Evolutionary conservation across 2,113 vertebrate genomes (phyloP), one percentile per base, ranked within the genome.

Genomic region (Ranitomeya variabilis): DNA sequence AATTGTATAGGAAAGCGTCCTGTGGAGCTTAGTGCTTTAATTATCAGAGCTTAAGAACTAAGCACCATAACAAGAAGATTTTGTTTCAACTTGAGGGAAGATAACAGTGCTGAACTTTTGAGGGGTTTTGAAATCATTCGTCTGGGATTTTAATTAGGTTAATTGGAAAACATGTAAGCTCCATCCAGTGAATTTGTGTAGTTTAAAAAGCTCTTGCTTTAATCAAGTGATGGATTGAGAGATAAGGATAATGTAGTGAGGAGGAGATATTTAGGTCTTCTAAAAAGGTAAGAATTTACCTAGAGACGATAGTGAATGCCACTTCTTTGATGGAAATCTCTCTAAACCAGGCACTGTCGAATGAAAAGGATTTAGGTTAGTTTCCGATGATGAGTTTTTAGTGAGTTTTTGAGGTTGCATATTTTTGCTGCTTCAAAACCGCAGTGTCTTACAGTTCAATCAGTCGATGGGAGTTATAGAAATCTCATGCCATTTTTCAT

Each of bases 21-120:
- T 84, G 55, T 60, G 57, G 67, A 64, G 87, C 80, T 83, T 88
- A 88, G 87, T 64, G 60, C 78, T 89, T 84, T 89, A 89, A 79
- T 89, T 89, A 85, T 89, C 74, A 84, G 71, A 89, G 87, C 87
- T 89, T 79, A 89, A 89, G 82, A 89, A 85, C 64, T 85, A 89
- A 85, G 81, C 62, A 89, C 87, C 87, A 85, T 83, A 85, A 78
- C 87, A 89, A 85, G 74, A 69, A 60, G 73, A 89, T 89, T 89
- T 78, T 79, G 51, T 89, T 89, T 89, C 71, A 57, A 88, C 71
- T 88, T 83, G 31, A 67, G 69, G 55, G 64, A 77, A 85, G 73
- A 89, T 83, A 89, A 89, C 60, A 45, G 74, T 54, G 26, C n/a
- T 31, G 45, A 89, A 85, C 57, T 89, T 85, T 89, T 79, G 23